Evolutionary conservation across 30 jellyfish, hydroid and myxozoan genomes (phyloP).

Genomic region (Pelagia noctiluca): DNA sequence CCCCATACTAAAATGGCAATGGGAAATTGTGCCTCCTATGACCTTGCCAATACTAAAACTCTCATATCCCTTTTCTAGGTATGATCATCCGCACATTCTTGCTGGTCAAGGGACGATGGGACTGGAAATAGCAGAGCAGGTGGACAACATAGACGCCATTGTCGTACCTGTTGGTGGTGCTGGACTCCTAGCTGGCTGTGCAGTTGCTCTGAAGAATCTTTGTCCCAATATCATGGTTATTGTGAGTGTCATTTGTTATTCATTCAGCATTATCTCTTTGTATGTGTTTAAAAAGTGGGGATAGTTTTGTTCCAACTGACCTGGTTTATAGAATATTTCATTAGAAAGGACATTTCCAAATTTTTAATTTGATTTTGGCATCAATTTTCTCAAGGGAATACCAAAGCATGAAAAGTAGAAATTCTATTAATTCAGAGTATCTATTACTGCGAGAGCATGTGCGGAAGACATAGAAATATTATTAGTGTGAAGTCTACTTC

Average conservation of each 20-base stretch:
- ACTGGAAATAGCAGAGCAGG: constrained; percentile 94
- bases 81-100: constrained; percentile 95
- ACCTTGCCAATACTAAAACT: background rate
- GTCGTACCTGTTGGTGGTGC: constrained; percentile 99
- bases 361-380: too few relatives aligned
- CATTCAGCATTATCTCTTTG: too few relatives aligned
- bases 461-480: too few relatives aligned
- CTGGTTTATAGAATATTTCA: too few relatives aligned
- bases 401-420: too few relatives aligned
- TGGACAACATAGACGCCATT: constrained; percentile 93
- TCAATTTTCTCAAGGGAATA: too few relatives aligned
- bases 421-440: too few relatives aligned
- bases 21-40: background rate
- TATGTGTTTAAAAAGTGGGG: too few relatives aligned
- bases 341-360: too few relatives aligned
- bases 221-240: constrained; percentile 84
- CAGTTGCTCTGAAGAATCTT: constrained; percentile 91
- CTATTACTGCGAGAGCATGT: constrained; percentile 32
- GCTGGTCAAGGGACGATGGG: constrained; percentile 99
- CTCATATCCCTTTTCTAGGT: constrained; percentile 48
- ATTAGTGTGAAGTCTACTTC: constrained; percentile 25
- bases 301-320: too few relatives aligned
- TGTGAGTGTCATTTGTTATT: constrained; percentile 40
- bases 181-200: constrained; percentile 97
- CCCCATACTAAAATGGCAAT: too few relatives aligned